Evolutionary conservation across 2,113 vertebrate genomes (phyloP).

Genomic region (Etia nguti): DNA sequence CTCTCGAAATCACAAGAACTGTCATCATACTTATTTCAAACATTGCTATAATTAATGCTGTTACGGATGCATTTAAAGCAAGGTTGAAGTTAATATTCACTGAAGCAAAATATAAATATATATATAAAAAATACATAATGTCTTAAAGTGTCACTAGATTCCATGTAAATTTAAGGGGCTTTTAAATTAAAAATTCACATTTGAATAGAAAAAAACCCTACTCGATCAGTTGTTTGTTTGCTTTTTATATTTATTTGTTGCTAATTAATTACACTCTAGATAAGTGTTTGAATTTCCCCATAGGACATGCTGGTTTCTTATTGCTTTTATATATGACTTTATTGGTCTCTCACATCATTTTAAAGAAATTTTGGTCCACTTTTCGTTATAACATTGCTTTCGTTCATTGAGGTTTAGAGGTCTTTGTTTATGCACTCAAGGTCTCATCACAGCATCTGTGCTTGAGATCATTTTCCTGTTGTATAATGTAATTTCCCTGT

Average conservation of each 20-base stretch:
- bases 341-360: neutral
- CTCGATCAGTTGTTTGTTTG: neutral
- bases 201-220: neutral
- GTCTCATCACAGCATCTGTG: neutral
- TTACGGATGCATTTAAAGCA: neutral
- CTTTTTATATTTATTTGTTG: neutral
- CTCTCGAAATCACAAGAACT: neutral
- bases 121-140: neutral
- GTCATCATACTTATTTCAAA: neutral
- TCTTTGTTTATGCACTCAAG: neutral
- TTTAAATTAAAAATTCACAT: neutral
- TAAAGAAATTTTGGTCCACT: neutral
- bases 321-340: neutral
- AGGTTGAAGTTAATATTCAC: neutral
- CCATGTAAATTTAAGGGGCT: neutral
- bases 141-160: neutral
- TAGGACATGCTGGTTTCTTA: neutral
- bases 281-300: neutral
- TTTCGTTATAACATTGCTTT: neutral
- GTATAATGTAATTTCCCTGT: neutral
- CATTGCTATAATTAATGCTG: neutral
- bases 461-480: neutral
- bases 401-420: neutral
- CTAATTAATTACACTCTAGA: neutral
- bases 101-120: neutral